These are phyloP conservation scores for Tympanuchus pallidicinctus DNA, from an alignment of 2,113 vertebrate species.

Conservation along the genomic window DNA sequence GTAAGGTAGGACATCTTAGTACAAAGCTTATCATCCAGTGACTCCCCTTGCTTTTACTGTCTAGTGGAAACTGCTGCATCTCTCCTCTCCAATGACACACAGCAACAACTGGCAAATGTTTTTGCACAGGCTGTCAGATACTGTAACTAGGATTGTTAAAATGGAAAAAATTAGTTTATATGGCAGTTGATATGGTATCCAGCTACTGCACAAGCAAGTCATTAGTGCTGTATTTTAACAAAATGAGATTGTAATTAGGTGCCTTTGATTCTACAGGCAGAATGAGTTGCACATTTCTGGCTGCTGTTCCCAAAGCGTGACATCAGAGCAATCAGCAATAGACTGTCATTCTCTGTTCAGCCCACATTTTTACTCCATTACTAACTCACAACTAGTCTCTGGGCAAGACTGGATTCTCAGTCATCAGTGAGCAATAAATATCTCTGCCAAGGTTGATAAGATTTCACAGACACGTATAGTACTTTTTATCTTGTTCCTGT, in stretches of 20 bases:
- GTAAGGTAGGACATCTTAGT: neutral
- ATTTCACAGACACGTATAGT: neutral
- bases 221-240: constrained; percentile 42
- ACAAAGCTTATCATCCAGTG: neutral
- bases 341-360: neutral
- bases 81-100: neutral
- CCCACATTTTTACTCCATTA: constrained; percentile 40
- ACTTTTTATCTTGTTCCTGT: neutral
- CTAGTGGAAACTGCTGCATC: neutral
- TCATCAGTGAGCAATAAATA: constrained; percentile 31
- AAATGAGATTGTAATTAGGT: constrained; percentile 63
- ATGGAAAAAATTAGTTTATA: constrained; percentile 4
- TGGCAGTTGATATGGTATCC: neutral
- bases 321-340: constrained; percentile 41
- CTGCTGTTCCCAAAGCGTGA: constrained; percentile 22
- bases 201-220: constrained; percentile 55
- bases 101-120: neutral
- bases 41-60: neutral
- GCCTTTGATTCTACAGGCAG: constrained; percentile 43
- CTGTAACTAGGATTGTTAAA: neutral
- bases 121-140: neutral
- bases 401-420: neutral
- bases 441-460: constrained; percentile 15
- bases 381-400: neutral
- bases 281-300: constrained; percentile 66